A percentile compares a stretch with the other conserved stretches of the same genome.
phyloP scores from a whole-genome alignment of 2,113 vertebrate species.

The Sporophila hypoxantha region DNA sequence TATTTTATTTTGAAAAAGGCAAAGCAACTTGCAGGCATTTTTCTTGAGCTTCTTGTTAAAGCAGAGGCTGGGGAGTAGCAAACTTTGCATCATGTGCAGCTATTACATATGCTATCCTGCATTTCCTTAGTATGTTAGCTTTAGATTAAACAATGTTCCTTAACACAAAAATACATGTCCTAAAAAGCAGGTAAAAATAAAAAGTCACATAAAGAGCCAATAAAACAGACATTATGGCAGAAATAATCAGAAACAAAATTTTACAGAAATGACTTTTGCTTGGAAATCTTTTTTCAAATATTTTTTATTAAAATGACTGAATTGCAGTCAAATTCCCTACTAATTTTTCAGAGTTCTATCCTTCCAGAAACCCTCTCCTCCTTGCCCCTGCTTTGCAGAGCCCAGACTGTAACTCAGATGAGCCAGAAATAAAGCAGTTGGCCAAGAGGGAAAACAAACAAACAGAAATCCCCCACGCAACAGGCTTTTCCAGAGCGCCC shows the following conservation, averaged over 20 bases:
- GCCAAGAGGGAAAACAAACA: conserved; percentile 52
- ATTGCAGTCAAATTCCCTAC: not conserved
- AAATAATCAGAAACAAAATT: not conserved
- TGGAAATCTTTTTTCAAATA: not conserved
- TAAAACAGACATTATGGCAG: not conserved
- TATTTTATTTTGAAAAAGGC: not conserved
- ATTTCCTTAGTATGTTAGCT: not conserved
- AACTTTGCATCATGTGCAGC: not conserved
- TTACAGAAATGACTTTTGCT: not conserved
- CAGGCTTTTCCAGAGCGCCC: conserved; percentile 9
- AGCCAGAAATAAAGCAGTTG: conserved; percentile 44
- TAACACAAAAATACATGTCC: not conserved
- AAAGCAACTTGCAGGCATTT: not conserved
- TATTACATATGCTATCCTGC: not conserved
- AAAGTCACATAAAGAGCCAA: not conserved
- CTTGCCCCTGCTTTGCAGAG: not conserved
- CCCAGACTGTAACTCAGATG: not conserved
- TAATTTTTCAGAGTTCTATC: not conserved
- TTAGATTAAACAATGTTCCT: not conserved
- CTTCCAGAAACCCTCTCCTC: not conserved
- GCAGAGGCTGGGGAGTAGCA: not conserved
- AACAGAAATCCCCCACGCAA: not conserved
- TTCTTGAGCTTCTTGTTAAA: not conserved
- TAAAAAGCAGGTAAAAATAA: not conserved
- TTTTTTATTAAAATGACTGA: not conserved